Conservation (phyloP, 2,797 vertebrate genomes). For the Melanogrammus aeglefinus region DNA sequence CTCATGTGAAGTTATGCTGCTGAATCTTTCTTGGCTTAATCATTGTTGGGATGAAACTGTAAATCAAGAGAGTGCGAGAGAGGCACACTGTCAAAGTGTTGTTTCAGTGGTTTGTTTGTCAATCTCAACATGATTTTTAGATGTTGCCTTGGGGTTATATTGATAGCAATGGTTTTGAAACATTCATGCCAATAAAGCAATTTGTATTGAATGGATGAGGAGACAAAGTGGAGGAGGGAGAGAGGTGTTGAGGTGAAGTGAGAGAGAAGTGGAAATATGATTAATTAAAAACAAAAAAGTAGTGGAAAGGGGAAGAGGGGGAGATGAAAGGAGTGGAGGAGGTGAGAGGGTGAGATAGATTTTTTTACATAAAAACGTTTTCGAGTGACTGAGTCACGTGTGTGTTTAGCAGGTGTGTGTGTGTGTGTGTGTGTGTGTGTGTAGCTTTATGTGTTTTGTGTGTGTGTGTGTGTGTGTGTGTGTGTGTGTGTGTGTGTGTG, state of each 20-base stretch:
- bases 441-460: not conserved
- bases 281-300: not conserved
- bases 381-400: not conserved
- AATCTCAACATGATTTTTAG: too few relatives aligned
- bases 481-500: too few relatives aligned
- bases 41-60: constrained; percentile 15
- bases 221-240: not conserved
- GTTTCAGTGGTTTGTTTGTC: too few relatives aligned
- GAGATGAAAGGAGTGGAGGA: not conserved
- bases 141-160: too few relatives aligned
- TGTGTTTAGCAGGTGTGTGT: not conserved
- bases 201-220: not conserved
- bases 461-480: not conserved
- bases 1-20: not conserved
- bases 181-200: too few relatives aligned
- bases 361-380: not conserved
- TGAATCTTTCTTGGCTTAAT: constrained; percentile 1
- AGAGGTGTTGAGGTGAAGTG: not conserved
- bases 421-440: constrained; percentile 4
- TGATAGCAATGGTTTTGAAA: too few relatives aligned
- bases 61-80: not conserved
- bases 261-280: too few relatives aligned
- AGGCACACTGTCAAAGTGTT: too few relatives aligned
- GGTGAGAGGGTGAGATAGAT: not conserved
- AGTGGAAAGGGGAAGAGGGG: not conserved